A percentile compares a stretch with the other conserved stretches of the same genome.
Conservation (phyloP, 2,113 vertebrate genomes). For the Forbesichthys agassizii region DNA sequence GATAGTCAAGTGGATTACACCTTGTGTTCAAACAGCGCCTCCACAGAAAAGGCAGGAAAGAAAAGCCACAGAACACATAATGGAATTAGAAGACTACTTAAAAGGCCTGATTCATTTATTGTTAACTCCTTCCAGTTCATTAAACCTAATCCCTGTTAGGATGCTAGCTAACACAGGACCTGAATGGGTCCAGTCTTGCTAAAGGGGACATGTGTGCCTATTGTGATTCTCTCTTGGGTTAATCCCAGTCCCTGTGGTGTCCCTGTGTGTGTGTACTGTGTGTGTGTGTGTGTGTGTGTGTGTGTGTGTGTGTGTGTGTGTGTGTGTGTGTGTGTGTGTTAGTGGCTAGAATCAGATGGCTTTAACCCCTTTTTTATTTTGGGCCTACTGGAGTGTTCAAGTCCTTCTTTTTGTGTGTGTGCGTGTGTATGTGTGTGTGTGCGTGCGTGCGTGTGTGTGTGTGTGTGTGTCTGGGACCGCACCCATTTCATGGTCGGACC, state of each 20-base stretch:
- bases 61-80: conserved; percentile 83
- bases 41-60: conserved; percentile 63
- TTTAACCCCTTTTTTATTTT: conserved; percentile 44
- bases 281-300: conserved; percentile 12
- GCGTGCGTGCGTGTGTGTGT: neutral
- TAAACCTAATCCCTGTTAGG: conserved; percentile 94
- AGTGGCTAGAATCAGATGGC: conserved; percentile 39
- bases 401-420: conserved; percentile 2
- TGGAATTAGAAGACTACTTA: conserved; percentile 89
- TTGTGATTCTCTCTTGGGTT: conserved; percentile 82
- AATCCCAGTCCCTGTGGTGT: conserved; percentile 82
- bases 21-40: conserved; percentile 80
- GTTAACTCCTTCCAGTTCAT: conserved; percentile 99
- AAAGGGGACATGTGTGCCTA: conserved; percentile 86
- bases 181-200: conserved; percentile 83
- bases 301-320: neutral
- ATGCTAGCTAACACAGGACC: conserved; percentile 83
- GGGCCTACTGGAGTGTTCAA: conserved; percentile 19
- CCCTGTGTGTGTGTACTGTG: conserved; percentile 20
- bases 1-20: conserved; percentile 99
- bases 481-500: conserved; percentile 25
- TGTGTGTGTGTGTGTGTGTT: conserved; percentile 16
- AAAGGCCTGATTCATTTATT: conserved; percentile 87
- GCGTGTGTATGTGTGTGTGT: conserved; percentile 10
- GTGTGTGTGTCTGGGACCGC: conserved; percentile 16